Percentiles rank a stretch among this genome's conserved stretches.
Evolutionary conservation across 2,113 vertebrate genomes (phyloP).

Genomic region (Stegostoma tigrinum): DNA sequence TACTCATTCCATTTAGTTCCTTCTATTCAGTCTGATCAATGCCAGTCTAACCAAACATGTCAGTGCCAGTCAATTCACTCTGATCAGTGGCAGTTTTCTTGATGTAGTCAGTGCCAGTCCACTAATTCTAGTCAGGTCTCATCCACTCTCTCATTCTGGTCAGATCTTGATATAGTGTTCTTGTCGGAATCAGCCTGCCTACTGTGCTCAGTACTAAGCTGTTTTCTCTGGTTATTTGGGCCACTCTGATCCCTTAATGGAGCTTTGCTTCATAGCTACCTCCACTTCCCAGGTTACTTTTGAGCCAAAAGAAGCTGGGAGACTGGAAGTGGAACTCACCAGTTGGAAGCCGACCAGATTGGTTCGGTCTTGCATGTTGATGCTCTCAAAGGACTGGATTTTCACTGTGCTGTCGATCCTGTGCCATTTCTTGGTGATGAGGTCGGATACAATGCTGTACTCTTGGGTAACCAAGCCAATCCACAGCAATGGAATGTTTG

Average conservation of each 20-base stretch:
- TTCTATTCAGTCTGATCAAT: too few relatives aligned
- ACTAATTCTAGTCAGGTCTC: too few relatives aligned
- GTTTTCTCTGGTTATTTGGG: neutral
- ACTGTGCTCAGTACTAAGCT: too few relatives aligned
- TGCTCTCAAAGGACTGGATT: slow-evolving; percentile 44
- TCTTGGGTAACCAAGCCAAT: slow-evolving; percentile 42
- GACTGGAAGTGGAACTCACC: slow-evolving; percentile 52
- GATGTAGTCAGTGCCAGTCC: too few relatives aligned
- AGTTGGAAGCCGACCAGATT: slow-evolving; percentile 63
- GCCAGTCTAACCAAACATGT: too few relatives aligned
- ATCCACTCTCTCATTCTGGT: too few relatives aligned
- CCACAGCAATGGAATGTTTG: slow-evolving; percentile 49
- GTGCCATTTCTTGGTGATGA: slow-evolving; percentile 51
- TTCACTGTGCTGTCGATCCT: slow-evolving; percentile 52
- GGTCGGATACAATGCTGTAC: slow-evolving; percentile 42
- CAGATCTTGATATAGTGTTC: too few relatives aligned
- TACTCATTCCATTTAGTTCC: too few relatives aligned
- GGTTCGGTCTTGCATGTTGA: slow-evolving; percentile 45
- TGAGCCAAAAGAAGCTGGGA: neutral
- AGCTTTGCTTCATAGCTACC: neutral
- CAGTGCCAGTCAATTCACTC: too few relatives aligned
- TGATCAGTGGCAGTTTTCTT: too few relatives aligned
- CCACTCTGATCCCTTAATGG: neutral
- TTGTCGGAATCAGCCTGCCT: too few relatives aligned
- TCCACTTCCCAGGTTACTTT: neutral